Conservation (phyloP, 2,113 vertebrate species). For the Philantomba maxwellii region DNA sequence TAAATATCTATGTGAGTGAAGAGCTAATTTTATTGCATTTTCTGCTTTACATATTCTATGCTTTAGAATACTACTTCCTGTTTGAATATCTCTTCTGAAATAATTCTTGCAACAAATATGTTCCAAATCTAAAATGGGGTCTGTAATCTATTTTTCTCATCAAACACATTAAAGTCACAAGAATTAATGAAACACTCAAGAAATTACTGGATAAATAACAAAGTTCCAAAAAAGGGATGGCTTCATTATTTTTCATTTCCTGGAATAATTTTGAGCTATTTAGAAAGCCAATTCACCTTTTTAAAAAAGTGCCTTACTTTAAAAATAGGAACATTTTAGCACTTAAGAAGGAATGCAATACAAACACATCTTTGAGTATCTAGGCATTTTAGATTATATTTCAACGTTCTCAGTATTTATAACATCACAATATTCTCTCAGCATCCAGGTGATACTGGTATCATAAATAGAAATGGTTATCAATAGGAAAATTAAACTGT, state of each 20-base stretch:
- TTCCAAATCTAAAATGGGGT: background rate
- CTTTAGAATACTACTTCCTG: background rate
- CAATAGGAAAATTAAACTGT: background rate
- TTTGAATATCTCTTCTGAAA: background rate
- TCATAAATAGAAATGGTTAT: background rate
- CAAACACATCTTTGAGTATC: background rate
- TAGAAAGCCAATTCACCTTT: background rate
- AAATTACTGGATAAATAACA: background rate
- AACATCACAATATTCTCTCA: background rate
- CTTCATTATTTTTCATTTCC: background rate
- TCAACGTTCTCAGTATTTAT: background rate
- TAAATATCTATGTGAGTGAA: background rate
- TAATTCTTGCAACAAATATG: background rate
- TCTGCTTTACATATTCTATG: background rate
- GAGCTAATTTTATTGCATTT: background rate
- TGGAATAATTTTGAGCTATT: background rate
- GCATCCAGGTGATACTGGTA: background rate
- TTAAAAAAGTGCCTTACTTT: background rate
- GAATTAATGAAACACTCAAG: background rate
- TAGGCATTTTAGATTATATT: background rate
- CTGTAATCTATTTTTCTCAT: background rate
- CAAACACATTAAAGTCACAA: background rate
- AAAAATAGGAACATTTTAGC: background rate
- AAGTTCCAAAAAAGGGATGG: fast-evolving
- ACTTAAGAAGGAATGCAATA: background rate